Evolutionary conservation across 2,797 vertebrate genomes (phyloP), one percentile per base, ranked within the genome.

Genomic region (Ctenopoma kingsleyae): DNA sequence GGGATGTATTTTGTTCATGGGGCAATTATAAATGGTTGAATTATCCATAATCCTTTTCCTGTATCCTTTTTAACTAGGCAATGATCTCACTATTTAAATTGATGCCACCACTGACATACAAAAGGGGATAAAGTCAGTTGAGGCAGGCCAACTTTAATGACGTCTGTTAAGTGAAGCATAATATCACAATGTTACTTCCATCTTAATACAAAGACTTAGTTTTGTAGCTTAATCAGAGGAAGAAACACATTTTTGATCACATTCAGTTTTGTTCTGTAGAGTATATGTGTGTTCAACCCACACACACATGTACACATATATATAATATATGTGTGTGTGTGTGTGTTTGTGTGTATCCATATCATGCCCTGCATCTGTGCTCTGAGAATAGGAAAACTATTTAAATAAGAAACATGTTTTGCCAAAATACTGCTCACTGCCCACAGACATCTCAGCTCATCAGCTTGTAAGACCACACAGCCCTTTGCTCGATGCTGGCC

Each of bases 391-490:
- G 85, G 84, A 91, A 91, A 89, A 86, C 62, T 73, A 58, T 55
- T 81, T 88, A 86, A 91, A 87, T 80, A 79, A 78, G 84, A 81
- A 76, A 68, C 75, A 63, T 75, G 73, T 87, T 69, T 63, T 78
- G 87, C 91, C 91, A 92, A 83, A 84, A 12, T 46, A 52, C 65
- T 77, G 81, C 81, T 78, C 82, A 82, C 88, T 87, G 82, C 85
- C 87, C 80, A 46, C 79, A 87, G 72, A 88, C 76, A 86, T 89
- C 79, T 81, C 89, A 87, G 82, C 87, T 91, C 89, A 86, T 93
- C 91, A 91, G 84, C 76, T 74, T 54, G 62, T 78, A 67, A 68
- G 84, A 85, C 84, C 87, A 77, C 80, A 81, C 40, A 62, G 72
- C 36, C 74, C 65, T 75, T 67, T 63, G 80, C 89, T 92, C 74